A percentile compares a stretch with the other conserved stretches of the same genome.
phyloP scores from a whole-genome alignment of 2,797 vertebrate genomes.

The Otolemur crassicaudatus region DNA sequence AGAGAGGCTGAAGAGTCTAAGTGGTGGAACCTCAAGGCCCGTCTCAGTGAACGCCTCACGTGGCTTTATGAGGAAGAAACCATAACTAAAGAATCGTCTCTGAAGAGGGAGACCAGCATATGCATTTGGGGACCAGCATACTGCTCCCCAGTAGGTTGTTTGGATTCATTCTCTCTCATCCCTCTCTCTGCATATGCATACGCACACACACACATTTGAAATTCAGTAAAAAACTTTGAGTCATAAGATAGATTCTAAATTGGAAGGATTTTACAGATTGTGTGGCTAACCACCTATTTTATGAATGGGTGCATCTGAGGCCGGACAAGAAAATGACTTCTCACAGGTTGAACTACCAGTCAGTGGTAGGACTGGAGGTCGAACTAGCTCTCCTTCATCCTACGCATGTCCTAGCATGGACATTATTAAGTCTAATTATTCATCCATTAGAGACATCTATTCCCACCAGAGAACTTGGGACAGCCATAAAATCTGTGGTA shows the following conservation, averaged over 20 bases:
- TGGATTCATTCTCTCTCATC: background rate
- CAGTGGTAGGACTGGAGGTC: background rate
- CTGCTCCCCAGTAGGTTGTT: background rate
- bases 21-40: background rate
- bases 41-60: background rate
- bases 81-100: background rate
- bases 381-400: background rate
- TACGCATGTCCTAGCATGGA: background rate
- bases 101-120: background rate
- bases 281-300: background rate
- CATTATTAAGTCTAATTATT: background rate
- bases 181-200: background rate
- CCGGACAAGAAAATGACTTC: background rate
- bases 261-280: conserved; percentile 44
- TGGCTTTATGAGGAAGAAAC: background rate
- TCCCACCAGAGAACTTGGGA: background rate
- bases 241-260: background rate
- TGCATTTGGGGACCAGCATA: background rate
- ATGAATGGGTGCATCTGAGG: background rate
- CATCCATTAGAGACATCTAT: background rate
- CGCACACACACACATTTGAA: background rate
- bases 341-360: background rate
- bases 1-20: background rate
- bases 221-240: background rate
- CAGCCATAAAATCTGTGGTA: background rate